Evolutionary conservation across 2,888 invertebrate genomes (phyloP), one percentile per base, ranked within the genome.

Genomic region (Drosophila maculinotata): DNA sequence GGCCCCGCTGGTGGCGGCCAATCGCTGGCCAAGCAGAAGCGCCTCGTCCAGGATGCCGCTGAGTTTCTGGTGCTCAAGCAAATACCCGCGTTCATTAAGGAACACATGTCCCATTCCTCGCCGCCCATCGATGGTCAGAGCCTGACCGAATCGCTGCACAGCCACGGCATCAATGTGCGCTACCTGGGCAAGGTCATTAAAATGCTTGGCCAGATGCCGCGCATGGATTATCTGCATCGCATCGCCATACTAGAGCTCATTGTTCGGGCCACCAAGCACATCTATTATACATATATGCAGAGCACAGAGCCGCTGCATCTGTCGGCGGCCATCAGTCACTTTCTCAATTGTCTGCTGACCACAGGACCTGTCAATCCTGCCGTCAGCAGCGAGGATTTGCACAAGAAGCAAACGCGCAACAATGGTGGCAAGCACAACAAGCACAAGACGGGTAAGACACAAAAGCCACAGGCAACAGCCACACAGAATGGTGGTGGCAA

Each of bases 111-210:
- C 90, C 98, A 98, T 91, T 95, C 97, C 2, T 95, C 97, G 0
- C 97, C 98, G 2, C 98, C 98, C 0, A 97, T 99, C 94, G 99
- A 99, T 92, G 99, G 99, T 45, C 94, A 94, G 52, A 97, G 97
- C 1, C 93, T 99, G 65, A 95, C 97, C 0, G 98, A 99, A 91
- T 96, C 97, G 7, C 93, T 99, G 91, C 99, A 99, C 92, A 96
- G 95, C 80, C 95, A 97, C 73, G 99, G 99, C 76, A 98, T 99
- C 88, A 99, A 99, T 92, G 95, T 99, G 76, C 94, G 91, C 67
- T 99, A 99, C 92, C 93, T 99, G 75, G 99, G 99, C 45, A 97
- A 97, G 92, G 95, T 99, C 41, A 95, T 97, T 41, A 94, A 94
- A 64, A 94, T 96, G 90, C 92, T 99, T 47, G 92, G 93, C 1